Percentiles rank a stretch among this genome's conserved stretches.
These are phyloP conservation scores for Dunckerocampus dactyliophorus DNA, from an alignment of 2,113 vertebrate species.

Conservation along the genomic window DNA sequence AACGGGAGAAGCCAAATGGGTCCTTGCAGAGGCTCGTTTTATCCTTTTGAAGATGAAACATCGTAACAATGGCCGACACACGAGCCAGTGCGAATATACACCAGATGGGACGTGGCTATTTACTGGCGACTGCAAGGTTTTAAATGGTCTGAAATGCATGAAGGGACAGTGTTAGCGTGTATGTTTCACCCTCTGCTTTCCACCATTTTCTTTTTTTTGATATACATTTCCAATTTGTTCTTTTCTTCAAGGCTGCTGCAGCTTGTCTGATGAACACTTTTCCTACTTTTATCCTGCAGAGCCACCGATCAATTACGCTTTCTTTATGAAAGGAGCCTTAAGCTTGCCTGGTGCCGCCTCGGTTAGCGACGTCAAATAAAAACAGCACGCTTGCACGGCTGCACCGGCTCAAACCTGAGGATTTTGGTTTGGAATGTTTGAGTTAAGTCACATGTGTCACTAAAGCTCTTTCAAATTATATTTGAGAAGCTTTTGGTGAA, in stretches of 20 bases:
- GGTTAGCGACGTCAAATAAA: background rate
- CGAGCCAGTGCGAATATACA: too few species aligned
- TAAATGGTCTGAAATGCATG: too few species aligned
- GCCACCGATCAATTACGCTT: conserved; percentile 19
- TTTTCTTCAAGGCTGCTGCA: conserved; percentile 6
- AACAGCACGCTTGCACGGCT: background rate
- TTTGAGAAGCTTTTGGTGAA: too few species aligned
- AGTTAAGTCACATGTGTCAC: too few species aligned
- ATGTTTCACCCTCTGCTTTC: background rate
- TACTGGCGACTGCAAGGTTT: too few species aligned
- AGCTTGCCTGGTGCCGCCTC: background rate
- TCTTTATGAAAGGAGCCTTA: conserved; percentile 6
- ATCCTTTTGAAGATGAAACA: background rate
- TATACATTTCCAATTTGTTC: conserved; percentile 15
- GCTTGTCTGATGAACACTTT: conserved; percentile 30
- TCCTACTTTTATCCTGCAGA: conserved; percentile 24
- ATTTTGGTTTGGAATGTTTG: too few species aligned
- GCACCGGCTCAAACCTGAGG: too few species aligned
- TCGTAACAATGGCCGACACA: too few species aligned
- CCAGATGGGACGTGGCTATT: too few species aligned
- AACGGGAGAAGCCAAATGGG: background rate
- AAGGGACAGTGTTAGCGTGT: too few species aligned
- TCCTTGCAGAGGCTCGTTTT: conserved; percentile 29
- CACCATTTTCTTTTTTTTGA: conserved; percentile 30
- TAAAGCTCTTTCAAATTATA: too few species aligned